A percentile compares a stretch with the other conserved stretches of the same genome.
Conservation (phyloP, 1,140 invertebrate species). For the Conopomorpha cramerella region DNA sequence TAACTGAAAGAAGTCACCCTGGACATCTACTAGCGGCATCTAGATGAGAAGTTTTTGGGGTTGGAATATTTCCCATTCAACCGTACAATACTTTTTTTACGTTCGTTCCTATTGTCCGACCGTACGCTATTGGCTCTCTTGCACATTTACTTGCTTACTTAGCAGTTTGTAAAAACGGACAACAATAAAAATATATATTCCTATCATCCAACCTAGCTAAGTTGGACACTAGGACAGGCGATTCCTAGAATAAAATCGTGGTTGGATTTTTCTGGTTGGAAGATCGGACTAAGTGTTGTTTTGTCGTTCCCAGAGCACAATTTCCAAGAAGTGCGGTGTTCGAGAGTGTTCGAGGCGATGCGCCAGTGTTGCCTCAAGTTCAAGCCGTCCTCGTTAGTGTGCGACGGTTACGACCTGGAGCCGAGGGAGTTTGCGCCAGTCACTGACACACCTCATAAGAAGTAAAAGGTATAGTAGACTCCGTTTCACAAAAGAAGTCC, state of each 20-base stretch:
- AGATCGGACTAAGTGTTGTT: neutral
- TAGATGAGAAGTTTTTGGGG: no score
- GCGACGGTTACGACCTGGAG: constrained; percentile 37
- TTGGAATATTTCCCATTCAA: no score
- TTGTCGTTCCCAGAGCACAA: constrained; percentile 29
- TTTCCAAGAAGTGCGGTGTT: constrained; percentile 40
- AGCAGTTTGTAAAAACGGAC: no score
- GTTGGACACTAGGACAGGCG: no score
- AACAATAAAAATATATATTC: neutral
- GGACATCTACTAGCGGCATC: no score
- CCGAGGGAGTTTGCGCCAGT: constrained; percentile 29
- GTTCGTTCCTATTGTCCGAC: no score
- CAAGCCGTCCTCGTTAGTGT: constrained; percentile 33
- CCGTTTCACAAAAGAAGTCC: neutral
- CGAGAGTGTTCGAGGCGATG: constrained; percentile 37
- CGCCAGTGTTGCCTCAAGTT: constrained; percentile 41
- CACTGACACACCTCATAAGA: constrained; percentile 23
- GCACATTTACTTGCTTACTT: no score
- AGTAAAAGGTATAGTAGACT: neutral
- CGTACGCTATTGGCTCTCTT: no score
- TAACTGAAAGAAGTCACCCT: no score
- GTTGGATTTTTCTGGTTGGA: no score
- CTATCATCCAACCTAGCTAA: neutral
- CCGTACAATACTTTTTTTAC: no score
- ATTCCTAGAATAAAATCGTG: no score